Percentiles rank a stretch among this genome's conserved stretches.
phyloP scores from a whole-genome alignment of 2,797 vertebrate species.

The Pseudopleuronectes americanus region DNA sequence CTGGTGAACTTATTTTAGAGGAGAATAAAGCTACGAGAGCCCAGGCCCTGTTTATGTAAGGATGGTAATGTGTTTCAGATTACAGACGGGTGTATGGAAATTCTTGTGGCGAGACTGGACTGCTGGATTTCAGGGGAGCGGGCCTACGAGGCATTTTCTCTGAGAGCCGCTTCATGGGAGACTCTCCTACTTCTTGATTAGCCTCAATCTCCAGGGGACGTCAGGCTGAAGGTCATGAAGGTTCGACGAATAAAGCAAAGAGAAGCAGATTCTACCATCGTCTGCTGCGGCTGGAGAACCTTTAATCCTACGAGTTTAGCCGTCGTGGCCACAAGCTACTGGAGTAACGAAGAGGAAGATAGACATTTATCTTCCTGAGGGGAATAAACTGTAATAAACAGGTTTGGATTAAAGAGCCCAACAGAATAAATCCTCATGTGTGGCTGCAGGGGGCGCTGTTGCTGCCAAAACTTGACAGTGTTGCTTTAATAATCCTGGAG shows the following conservation, averaged over 20 bases:
- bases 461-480: no score
- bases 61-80: conserved; percentile 95
- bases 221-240: conserved; percentile 9
- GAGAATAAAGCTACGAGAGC: conserved; percentile 79
- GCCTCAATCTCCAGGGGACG: conserved; percentile 28
- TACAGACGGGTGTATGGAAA: conserved; percentile 92
- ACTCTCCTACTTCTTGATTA: conserved; percentile 75
- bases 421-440: no score
- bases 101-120: conserved; percentile 93
- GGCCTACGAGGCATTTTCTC: conserved; percentile 49
- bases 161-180: conserved; percentile 63
- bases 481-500: conserved; percentile 56
- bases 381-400: conserved; percentile 58
- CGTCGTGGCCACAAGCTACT: conserved; percentile 3
- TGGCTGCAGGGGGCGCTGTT: no score
- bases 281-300: no score
- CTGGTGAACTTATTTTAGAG: conserved; percentile 86
- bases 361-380: conserved; percentile 60
- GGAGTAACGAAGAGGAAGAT: conserved; percentile 20
- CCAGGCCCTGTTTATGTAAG: conserved; percentile 90
- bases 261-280: not conserved
- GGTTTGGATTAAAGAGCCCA: conserved; percentile 38
- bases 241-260: conserved; percentile 13
- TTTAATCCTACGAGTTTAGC: not conserved
- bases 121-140: conserved; percentile 72